These are phyloP conservation scores for Centropristis striata DNA, from an alignment of 2,113 vertebrate genomes.

Conservation along the genomic window DNA sequence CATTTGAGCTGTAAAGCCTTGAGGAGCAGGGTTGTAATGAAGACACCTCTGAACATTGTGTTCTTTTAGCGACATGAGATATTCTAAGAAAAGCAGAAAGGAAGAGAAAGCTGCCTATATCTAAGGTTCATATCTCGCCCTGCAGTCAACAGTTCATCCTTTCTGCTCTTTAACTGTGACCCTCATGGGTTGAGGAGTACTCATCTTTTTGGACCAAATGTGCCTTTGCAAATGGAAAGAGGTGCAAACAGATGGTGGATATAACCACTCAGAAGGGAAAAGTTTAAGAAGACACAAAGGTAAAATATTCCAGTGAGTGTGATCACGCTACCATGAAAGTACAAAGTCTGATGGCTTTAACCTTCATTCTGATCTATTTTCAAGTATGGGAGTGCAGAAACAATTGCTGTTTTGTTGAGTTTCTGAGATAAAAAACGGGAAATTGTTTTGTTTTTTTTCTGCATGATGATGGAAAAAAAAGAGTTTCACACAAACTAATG, in stretches of 20 bases:
- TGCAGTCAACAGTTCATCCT: neutral
- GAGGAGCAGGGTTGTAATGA: neutral
- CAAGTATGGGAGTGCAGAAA: neutral
- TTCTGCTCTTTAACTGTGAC: neutral
- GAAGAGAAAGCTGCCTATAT: neutral
- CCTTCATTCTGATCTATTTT: neutral
- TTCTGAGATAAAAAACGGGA: neutral
- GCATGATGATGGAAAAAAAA: neutral
- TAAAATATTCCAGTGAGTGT: neutral
- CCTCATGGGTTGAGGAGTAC: neutral
- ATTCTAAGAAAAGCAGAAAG: neutral
- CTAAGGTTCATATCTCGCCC: neutral
- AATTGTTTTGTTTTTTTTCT: neutral
- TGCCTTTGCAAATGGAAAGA: neutral
- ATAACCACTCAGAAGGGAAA: neutral
- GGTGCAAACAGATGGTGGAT: neutral
- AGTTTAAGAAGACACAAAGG: neutral
- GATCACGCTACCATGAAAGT: neutral
- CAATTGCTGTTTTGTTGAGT: neutral
- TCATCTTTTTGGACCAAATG: slow-evolving; percentile 11
- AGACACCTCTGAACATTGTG: neutral
- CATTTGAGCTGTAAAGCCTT: neutral
- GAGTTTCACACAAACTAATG: neutral
- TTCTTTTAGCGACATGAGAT: neutral
- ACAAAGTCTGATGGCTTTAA: neutral